Conservation (phyloP, 2,888 invertebrate species). For the Acanthosoma haemorrhoidale region DNA sequence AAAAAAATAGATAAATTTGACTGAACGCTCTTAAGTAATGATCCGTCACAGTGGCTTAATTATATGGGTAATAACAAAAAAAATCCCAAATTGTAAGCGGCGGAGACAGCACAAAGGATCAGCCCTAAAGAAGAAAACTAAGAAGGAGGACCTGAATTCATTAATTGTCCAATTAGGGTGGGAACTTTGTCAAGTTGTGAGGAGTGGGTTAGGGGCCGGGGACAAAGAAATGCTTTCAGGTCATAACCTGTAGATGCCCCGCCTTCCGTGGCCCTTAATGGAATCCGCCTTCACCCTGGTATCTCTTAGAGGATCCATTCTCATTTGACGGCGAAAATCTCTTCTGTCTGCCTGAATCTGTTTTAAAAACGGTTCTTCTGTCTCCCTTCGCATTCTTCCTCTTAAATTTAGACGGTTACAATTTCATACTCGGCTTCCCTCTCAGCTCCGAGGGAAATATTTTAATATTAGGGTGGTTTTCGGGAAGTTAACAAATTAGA, state of each 20-base stretch:
- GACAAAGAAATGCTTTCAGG: slow-evolving; percentile 10
- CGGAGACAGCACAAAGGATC: neutral
- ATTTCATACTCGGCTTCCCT: no score
- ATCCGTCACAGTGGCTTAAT: no score
- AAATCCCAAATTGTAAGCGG: neutral
- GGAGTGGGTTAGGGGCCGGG: neutral
- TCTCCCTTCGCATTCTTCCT: no score
- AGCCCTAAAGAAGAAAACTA: neutral
- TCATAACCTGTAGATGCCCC: slow-evolving; percentile 2
- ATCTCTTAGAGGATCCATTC: no score
- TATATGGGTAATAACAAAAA: no score
- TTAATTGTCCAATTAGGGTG: neutral
- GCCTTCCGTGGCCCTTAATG: neutral
- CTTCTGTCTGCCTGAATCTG: neutral
- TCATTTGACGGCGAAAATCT: no score
- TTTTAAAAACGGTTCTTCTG: neutral
- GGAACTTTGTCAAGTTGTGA: neutral
- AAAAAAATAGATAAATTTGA: no score
- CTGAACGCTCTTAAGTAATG: no score
- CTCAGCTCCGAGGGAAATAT: no score
- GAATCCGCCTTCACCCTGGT: neutral
- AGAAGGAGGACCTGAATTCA: slow-evolving; percentile 11
- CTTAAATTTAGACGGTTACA: no score
- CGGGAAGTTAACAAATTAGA: no score
- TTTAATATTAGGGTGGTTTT: no score